These are phyloP conservation scores for Toxonevra muliebris DNA, from an alignment of 2,888 invertebrate genomes.

Conservation along the genomic window DNA sequence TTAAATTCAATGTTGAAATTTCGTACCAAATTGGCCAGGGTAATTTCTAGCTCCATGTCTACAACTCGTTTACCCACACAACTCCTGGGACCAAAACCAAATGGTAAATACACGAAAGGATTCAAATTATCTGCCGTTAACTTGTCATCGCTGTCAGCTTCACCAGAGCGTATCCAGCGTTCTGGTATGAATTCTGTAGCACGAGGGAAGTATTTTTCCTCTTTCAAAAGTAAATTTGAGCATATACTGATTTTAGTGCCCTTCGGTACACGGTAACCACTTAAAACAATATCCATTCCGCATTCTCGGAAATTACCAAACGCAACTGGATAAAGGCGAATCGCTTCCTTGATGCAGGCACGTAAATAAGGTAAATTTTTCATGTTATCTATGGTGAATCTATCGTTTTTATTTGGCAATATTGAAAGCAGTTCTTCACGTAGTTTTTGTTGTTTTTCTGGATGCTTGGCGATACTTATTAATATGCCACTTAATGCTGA, in stretches of 20 bases:
- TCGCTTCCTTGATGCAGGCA: constrained; percentile 79
- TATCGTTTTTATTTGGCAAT: constrained; percentile 56
- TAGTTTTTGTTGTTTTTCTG: constrained; percentile 72
- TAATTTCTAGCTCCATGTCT: constrained; percentile 73
- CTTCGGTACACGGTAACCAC: constrained; percentile 73
- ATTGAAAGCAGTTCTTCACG: constrained; percentile 68
- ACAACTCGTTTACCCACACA: constrained; percentile 78
- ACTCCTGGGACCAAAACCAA: constrained; percentile 65
- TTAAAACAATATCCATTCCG: constrained; percentile 70
- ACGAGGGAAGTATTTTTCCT: constrained; percentile 72
- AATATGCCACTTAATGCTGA: constrained; percentile 52
- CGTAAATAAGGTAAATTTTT: constrained; percentile 71
- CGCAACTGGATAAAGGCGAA: constrained; percentile 72
- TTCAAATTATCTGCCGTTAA: constrained; percentile 42
- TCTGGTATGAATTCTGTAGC: constrained; percentile 76
- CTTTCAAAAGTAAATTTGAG: constrained; percentile 70
- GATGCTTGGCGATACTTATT: constrained; percentile 70
- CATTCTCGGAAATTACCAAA: constrained; percentile 70
- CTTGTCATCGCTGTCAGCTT: constrained; percentile 71
- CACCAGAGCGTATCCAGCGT: constrained; percentile 72
- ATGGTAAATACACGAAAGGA: constrained; percentile 55
- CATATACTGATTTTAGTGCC: constrained; percentile 78
- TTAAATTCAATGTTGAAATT: constrained; percentile 63
- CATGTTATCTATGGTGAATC: constrained; percentile 64
- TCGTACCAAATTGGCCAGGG: constrained; percentile 64